Evolutionary conservation across 2,797 vertebrate genomes (phyloP), one percentile per base, ranked within the genome.

Genomic region (Sylvia borin): DNA sequence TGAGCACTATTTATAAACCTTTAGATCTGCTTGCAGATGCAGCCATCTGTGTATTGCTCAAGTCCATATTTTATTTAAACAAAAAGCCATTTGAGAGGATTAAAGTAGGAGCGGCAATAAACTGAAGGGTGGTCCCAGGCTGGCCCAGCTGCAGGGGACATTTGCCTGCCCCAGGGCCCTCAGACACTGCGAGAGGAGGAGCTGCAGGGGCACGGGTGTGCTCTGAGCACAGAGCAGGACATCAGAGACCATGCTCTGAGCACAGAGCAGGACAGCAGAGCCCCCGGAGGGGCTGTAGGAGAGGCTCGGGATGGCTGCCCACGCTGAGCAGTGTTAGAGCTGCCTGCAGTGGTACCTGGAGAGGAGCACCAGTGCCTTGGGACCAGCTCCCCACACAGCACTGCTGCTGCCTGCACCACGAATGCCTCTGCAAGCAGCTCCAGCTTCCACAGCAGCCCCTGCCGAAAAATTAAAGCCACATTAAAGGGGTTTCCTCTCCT

Each of bases 51-150:
- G 67, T 92, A 38, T 34, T 90, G 92, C 96, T 87, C 31, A 16
- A 76, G 91, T 81, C 80, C 67, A 47, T 48, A 68, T 91, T 96
- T 97, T 92, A 90, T 87, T 94, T 97, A 94, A 96, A 95, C 53
- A 80, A 97, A 97, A 93, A 92, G 53, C 77, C 57, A 64, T 71
- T 92, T 91, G 71, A 97, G 95, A 94, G 93, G 96, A 94, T 97
- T 93, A 96, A 68, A 57, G 75, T 9, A 74, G 85, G 88, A 93
- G 76, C 57, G 76, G 93, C 94, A 94, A 55, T 43, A 29, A 72
- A 57, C 70, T 6, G 62, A 58, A 96, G 95, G 72, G 51, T 82
- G 19, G 71, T 29, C 55, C n/a, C 75, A 40, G 62, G 78, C 31
- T 76, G 77, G 62, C 83, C 24, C 78, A 71, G 65, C 66, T 6